phyloP scores from a whole-genome alignment of 2,113 vertebrate genomes.

The Anser cygnoides region DNA sequence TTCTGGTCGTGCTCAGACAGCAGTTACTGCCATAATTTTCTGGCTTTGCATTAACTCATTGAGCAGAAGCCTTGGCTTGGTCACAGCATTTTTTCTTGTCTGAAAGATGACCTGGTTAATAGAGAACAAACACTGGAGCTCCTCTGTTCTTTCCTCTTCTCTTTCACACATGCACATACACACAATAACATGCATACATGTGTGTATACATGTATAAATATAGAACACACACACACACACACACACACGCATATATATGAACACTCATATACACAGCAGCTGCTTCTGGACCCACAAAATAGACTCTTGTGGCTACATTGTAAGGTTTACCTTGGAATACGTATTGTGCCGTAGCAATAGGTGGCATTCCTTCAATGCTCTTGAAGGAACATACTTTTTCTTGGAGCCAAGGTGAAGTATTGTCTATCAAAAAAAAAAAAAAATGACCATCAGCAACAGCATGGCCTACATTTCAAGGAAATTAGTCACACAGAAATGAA shows the following conservation, averaged over 20 bases:
- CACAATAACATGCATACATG: neutral
- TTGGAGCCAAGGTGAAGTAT: neutral
- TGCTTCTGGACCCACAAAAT: constrained; percentile 27
- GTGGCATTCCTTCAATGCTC: neutral
- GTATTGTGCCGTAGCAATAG: neutral
- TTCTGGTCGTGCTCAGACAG: constrained; percentile 53
- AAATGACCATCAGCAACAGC: neutral
- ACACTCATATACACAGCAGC: neutral
- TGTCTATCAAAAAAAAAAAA: neutral
- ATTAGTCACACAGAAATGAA: neutral
- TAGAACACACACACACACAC: neutral
- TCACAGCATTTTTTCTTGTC: constrained; percentile 70
- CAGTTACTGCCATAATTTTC: constrained; percentile 59
- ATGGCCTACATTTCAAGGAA: neutral
- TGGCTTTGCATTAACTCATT: constrained; percentile 67
- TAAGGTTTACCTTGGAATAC: constrained; percentile 23
- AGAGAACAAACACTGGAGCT: constrained; percentile 61
- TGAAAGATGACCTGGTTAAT: constrained; percentile 68
- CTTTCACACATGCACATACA: neutral
- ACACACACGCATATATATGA: neutral
- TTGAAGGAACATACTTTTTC: neutral
- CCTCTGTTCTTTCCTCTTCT: neutral
- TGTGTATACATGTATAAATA: neutral
- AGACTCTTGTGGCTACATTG: neutral
- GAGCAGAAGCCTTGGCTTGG: constrained; percentile 69